phyloP scores from a whole-genome alignment of 2,797 vertebrate genomes.

The Hippoglossus hippoglossus region DNA sequence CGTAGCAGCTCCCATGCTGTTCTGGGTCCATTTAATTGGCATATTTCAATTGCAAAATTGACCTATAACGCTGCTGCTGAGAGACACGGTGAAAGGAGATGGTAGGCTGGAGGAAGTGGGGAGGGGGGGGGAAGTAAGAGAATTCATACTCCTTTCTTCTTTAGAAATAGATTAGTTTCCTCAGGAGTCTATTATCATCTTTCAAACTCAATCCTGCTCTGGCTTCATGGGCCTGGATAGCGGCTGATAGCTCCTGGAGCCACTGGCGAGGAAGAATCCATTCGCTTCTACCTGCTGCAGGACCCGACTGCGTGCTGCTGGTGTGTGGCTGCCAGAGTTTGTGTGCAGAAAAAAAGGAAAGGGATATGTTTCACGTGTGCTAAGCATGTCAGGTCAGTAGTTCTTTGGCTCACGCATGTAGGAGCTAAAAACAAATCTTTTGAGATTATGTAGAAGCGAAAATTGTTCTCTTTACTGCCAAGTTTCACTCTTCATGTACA shows the following conservation, averaged over 20 bases:
- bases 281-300: conserved; percentile 44
- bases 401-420: conserved; percentile 21
- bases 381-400: conserved; percentile 21
- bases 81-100: conserved; percentile 34
- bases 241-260: conserved; percentile 62
- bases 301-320: conserved; percentile 35
- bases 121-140: neutral
- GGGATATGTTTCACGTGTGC: conserved; percentile 54
- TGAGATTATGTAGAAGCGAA: conserved; percentile 13
- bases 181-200: conserved; percentile 77
- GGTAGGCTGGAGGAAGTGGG: conserved; percentile 44
- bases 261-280: conserved; percentile 52
- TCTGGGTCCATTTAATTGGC: conserved; percentile 53
- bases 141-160: conserved; percentile 66
- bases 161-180: conserved; percentile 77
- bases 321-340: conserved; percentile 32
- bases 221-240: conserved; percentile 60
- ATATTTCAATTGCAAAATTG: conserved; percentile 56
- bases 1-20: conserved; percentile 30
- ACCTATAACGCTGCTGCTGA: conserved; percentile 40
- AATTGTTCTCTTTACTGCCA: neutral
- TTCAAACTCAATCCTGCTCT: conserved; percentile 72
- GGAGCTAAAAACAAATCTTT: neutral
- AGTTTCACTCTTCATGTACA: conserved; percentile 18
- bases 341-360: conserved; percentile 43